A percentile compares a stretch with the other conserved stretches of the same genome.
Evolutionary conservation across 2,113 vertebrate genomes (phyloP).

Genomic region (Lamprologus callipterus): DNA sequence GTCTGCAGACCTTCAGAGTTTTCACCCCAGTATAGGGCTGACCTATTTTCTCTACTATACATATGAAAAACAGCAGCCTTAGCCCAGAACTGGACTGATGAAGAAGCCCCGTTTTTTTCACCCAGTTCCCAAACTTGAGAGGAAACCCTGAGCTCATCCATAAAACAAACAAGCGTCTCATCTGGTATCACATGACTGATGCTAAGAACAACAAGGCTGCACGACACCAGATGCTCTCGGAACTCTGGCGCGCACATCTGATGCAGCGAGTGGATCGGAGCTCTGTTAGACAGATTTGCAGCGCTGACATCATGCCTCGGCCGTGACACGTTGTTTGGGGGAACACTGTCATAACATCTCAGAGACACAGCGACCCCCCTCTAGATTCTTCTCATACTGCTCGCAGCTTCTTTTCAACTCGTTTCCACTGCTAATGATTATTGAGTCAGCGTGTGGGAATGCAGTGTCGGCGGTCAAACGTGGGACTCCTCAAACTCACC

Average conservation of each 20-base stretch:
- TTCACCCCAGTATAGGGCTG: not conserved
- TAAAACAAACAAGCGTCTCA: not conserved
- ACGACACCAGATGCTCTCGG: not conserved
- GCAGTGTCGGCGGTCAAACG: not conserved
- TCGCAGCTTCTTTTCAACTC: not conserved
- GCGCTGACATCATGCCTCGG: not conserved
- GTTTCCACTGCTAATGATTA: not conserved
- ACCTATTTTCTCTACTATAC: not conserved
- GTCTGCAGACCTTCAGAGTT: not conserved
- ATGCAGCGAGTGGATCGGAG: not conserved
- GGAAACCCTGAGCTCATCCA: conserved; percentile 1
- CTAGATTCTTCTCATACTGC: not conserved
- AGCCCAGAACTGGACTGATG: not conserved
- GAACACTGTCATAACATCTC: conserved; percentile 46
- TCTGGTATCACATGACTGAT: not conserved
- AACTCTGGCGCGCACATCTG: not conserved
- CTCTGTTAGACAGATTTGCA: not conserved
- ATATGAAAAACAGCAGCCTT: not conserved
- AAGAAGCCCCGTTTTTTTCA: not conserved
- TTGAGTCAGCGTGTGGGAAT: not conserved
- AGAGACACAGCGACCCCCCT: not conserved
- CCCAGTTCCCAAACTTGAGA: not conserved
- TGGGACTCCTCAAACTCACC: not conserved
- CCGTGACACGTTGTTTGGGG: conserved; percentile 13
- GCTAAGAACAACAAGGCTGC: not conserved